Percentiles rank a stretch among this genome's conserved stretches.
Evolutionary conservation across 2,113 vertebrate genomes (phyloP).

Genomic region (Siphamia tubifer): DNA sequence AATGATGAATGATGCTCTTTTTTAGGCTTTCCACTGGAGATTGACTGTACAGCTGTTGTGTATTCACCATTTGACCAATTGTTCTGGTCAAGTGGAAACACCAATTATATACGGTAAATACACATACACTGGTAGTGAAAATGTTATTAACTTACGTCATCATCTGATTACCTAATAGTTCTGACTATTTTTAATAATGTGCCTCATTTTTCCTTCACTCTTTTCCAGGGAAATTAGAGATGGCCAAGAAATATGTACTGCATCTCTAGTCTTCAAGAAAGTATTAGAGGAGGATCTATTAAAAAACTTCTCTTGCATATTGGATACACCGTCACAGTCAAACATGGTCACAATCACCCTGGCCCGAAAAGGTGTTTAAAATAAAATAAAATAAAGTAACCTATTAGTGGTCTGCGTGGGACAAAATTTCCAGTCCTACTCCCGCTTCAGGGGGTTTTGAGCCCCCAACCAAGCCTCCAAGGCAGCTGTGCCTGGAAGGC

Average conservation of each 20-base stretch:
- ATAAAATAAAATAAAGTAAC: not conserved
- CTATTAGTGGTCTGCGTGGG: too few species aligned
- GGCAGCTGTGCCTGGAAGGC: too few species aligned
- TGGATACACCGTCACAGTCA: not conserved
- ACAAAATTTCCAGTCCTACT: too few species aligned
- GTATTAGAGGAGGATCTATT: constrained; percentile 11
- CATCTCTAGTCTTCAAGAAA: not conserved
- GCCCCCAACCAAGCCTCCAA: too few species aligned
- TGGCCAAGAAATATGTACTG: too few species aligned
- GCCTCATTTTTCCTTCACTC: not conserved
- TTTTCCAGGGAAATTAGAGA: not conserved
- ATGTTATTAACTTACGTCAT: not conserved
- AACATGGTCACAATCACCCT: not conserved
- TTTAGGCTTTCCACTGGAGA: not conserved
- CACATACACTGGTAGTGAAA: not conserved
- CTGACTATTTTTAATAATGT: too few species aligned
- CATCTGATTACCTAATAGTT: too few species aligned
- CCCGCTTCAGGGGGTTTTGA: too few species aligned
- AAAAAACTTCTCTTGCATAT: constrained; percentile 17
- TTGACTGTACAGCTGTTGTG: not conserved
- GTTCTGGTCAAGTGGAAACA: not conserved
- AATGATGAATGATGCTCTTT: too few species aligned
- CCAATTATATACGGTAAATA: not conserved
- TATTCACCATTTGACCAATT: not conserved
- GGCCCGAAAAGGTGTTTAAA: constrained; percentile 1